Evolutionary conservation across 1,140 invertebrate genomes (phyloP).

Genomic region (Heliconius nattereri): DNA sequence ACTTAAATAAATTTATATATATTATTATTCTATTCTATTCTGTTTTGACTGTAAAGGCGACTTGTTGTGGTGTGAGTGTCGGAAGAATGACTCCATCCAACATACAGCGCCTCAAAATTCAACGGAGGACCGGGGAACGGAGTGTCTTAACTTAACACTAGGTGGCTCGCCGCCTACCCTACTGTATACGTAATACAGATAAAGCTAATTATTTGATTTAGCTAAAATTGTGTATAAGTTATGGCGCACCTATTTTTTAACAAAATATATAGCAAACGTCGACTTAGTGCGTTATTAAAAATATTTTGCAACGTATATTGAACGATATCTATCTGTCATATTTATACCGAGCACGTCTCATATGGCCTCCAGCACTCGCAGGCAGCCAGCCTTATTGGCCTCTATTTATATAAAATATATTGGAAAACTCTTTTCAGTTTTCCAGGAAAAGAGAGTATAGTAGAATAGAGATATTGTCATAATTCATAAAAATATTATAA

Average conservation of each 20-base stretch:
- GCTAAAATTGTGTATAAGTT: not conserved
- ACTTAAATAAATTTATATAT: no score
- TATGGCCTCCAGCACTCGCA: not conserved
- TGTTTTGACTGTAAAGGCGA: no score
- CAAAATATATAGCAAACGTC: not conserved
- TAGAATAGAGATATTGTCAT: not conserved
- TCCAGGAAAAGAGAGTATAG: no score
- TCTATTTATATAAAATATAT: not conserved
- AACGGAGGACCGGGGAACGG: no score
- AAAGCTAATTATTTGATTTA: not conserved
- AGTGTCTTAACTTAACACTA: no score
- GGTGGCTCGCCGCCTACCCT: no score
- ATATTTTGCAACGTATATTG: not conserved
- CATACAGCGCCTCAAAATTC: no score
- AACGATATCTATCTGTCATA: not conserved
- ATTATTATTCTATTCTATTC: no score
- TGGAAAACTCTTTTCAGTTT: not conserved
- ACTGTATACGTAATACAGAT: no score
- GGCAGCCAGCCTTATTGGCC: not conserved
- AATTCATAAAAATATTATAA: no score
- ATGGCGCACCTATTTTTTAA: not conserved
- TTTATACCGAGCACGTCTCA: not conserved
- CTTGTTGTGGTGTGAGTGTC: no score
- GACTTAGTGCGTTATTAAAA: not conserved
- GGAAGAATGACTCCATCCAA: no score